Evolutionary conservation across 2,113 vertebrate species (phyloP).

Genomic region (Actenoides lindsayi): DNA sequence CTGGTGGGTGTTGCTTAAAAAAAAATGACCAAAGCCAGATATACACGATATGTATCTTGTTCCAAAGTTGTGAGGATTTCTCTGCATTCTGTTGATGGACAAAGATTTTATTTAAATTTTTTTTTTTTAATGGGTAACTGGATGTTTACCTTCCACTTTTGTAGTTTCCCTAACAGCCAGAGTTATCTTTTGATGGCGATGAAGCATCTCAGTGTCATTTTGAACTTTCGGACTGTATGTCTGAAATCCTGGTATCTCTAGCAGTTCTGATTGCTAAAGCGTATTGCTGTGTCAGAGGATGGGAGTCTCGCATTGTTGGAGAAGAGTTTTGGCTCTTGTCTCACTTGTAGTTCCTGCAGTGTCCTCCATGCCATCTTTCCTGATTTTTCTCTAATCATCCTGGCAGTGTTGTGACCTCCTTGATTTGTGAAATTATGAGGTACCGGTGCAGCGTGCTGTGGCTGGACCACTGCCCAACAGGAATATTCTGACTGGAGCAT

Average conservation of each 20-base stretch:
- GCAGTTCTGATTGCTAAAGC: not conserved
- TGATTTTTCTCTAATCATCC: not conserved
- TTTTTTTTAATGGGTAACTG: not conserved
- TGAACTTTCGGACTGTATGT: not conserved
- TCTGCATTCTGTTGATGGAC: not conserved
- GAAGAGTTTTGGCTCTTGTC: not conserved
- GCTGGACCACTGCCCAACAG: not conserved
- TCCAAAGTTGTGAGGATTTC: not conserved
- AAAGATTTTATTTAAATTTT: not conserved
- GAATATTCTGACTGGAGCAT: not conserved
- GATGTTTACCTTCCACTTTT: not conserved
- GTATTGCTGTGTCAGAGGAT: not conserved
- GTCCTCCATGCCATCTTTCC: not conserved
- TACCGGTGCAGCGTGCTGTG: not conserved
- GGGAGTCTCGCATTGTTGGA: rapidly evolving
- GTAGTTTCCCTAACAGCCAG: not conserved
- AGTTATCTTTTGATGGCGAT: not conserved
- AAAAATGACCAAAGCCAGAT: not conserved
- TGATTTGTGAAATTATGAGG: not conserved
- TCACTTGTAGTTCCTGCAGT: not conserved
- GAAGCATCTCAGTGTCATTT: not conserved
- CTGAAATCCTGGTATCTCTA: not conserved
- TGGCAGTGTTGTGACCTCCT: not conserved
- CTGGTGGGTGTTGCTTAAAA: not conserved
- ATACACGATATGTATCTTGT: rapidly evolving